Conservation (phyloP, 2,797 vertebrate species). For the Tragelaphus eurycerus region DNA sequence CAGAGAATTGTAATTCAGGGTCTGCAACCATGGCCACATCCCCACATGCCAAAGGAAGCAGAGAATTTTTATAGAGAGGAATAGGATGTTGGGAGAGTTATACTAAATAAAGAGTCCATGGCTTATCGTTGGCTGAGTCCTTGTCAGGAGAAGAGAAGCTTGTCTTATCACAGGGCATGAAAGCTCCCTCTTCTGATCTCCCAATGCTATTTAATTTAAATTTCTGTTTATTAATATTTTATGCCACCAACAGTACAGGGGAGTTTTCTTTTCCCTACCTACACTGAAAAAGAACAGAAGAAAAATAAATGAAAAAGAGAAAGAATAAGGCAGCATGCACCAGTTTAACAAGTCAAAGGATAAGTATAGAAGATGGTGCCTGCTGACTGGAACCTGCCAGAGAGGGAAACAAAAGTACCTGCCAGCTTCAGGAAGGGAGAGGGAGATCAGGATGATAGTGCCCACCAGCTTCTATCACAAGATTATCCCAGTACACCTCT, state of each 20-base stretch:
- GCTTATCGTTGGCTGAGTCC: neutral
- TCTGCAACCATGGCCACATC: neutral
- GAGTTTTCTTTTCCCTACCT: neutral
- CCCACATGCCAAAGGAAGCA: neutral
- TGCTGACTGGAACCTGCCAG: neutral
- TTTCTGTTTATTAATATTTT: neutral
- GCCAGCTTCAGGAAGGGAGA: neutral
- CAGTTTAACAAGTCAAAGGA: neutral
- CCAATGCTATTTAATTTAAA: neutral
- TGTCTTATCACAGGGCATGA: neutral
- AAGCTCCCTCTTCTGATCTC: neutral
- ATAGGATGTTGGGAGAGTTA: neutral
- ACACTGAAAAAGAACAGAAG: neutral
- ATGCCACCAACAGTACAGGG: neutral
- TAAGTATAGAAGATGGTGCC: neutral
- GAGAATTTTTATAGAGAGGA: neutral
- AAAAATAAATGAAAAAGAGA: neutral
- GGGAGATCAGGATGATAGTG: neutral
- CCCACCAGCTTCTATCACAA: neutral
- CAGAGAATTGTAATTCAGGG: neutral
- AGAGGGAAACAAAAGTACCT: neutral
- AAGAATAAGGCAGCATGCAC: neutral
- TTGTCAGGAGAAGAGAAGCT: neutral
- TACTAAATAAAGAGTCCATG: neutral
- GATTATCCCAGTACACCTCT: neutral